Evolutionary conservation across 2,888 invertebrate genomes (phyloP).

Genomic region (Stomorhina lunata): DNA sequence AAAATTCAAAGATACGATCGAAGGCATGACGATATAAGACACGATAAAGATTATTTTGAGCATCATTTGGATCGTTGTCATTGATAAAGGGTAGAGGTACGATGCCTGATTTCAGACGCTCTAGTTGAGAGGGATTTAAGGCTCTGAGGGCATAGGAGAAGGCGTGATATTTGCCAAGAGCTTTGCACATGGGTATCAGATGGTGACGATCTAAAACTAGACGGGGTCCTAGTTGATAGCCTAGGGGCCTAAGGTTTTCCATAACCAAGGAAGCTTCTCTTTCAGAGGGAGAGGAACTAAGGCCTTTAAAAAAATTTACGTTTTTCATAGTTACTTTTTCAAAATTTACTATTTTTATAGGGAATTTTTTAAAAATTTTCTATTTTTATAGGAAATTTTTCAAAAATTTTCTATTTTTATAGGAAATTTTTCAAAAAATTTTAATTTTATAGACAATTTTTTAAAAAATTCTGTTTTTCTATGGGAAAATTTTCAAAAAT

Average conservation of each 20-base stretch:
- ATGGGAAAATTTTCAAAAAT: too few species aligned
- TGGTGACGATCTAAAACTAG: slow-evolving; percentile 72
- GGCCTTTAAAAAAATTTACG: slow-evolving; percentile 70
- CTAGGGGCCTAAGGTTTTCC: slow-evolving; percentile 73
- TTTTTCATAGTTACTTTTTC: too few species aligned
- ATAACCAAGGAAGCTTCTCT: slow-evolving; percentile 75
- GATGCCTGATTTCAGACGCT: slow-evolving; percentile 70
- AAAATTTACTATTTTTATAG: too few species aligned
- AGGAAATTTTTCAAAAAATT: too few species aligned
- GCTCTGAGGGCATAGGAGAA: slow-evolving; percentile 73
- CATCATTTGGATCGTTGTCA: slow-evolving; percentile 46
- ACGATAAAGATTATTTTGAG: slow-evolving; percentile 70
- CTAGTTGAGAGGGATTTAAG: slow-evolving; percentile 70
- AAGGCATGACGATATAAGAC: slow-evolving; percentile 74
- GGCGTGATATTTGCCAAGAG: slow-evolving; percentile 75
- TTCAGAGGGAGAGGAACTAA: slow-evolving; percentile 61
- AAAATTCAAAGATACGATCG: slow-evolving; percentile 75
- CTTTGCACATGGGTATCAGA: slow-evolving; percentile 72
- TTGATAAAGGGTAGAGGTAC: slow-evolving; percentile 72
- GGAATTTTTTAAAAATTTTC: too few species aligned
- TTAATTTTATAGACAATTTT: too few species aligned
- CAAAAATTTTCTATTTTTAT: too few species aligned
- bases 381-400: too few species aligned
- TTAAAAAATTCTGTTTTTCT: too few species aligned
- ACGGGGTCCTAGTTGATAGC: slow-evolving; percentile 74